phyloP scores from a whole-genome alignment of 2,888 invertebrate species.

The Acleris holmiana region DNA sequence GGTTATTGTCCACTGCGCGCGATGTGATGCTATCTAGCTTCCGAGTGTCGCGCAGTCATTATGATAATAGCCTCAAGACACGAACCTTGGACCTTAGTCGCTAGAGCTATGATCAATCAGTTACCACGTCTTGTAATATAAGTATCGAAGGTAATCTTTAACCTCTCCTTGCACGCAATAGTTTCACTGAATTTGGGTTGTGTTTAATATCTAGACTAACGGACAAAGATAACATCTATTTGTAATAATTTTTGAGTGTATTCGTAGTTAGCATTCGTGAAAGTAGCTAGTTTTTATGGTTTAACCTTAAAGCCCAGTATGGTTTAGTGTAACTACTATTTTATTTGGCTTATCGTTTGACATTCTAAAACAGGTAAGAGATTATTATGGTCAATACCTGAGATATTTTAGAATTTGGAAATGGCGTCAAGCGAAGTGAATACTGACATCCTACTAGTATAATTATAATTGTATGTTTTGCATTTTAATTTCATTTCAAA shows the following conservation, averaged over 20 bases:
- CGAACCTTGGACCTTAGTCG: conserved; percentile 55
- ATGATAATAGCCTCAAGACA: conserved; percentile 77
- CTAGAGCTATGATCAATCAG: conserved; percentile 66
- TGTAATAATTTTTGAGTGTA: conserved; percentile 20
- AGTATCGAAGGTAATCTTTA: conserved; percentile 37
- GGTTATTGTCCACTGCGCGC: conserved; percentile 81
- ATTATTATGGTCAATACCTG: not conserved
- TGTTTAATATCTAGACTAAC: conserved; percentile 32
- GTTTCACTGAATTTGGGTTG: conserved; percentile 22
- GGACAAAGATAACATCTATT: conserved; percentile 32
- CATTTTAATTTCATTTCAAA: no score
- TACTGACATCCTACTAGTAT: no score
- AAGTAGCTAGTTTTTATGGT: conserved; percentile 15
- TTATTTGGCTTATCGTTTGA: conserved; percentile 3
- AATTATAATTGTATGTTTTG: no score
- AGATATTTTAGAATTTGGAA: no score
- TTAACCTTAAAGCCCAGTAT: conserved; percentile 9
- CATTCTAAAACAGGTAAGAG: not conserved
- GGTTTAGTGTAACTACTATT: not conserved
- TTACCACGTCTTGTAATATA: conserved; percentile 52
- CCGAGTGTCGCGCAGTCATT: conserved; percentile 77
- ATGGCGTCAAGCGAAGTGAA: no score
- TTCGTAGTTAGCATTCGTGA: not conserved
- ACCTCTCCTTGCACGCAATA: conserved; percentile 32
- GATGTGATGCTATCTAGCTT: conserved; percentile 78